A percentile compares a stretch with the other conserved stretches of the same genome.
Conservation (phyloP, 1,140 invertebrate species). For the Cepaea nemoralis region DNA sequence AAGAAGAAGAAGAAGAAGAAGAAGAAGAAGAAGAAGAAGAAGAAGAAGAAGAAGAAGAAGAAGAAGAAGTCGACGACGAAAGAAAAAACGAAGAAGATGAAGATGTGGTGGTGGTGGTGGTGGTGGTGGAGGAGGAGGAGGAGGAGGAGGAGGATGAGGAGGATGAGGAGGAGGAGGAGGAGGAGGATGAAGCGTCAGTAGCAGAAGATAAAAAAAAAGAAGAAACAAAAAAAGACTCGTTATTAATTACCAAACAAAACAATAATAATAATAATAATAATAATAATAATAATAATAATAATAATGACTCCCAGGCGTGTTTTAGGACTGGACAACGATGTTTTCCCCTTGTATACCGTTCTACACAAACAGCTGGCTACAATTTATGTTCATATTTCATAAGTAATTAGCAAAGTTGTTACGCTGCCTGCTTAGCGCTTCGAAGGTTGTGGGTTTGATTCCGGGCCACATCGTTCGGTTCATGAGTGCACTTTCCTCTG, state of each 20-base stretch:
- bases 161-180: background rate
- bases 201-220: background rate
- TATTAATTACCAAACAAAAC: background rate
- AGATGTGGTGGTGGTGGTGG: background rate
- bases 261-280: conserved; percentile 4
- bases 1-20: background rate
- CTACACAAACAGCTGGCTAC: too few species aligned
- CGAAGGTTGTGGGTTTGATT: too few species aligned
- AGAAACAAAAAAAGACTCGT: background rate
- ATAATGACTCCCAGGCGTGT: too few species aligned
- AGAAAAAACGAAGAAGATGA: conserved; percentile 11
- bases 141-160: background rate
- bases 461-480: too few species aligned
- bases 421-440: too few species aligned
- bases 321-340: too few species aligned
- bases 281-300: background rate
- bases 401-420: too few species aligned
- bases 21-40: background rate
- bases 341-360: too few species aligned
- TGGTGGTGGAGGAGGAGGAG: conserved; percentile 4
- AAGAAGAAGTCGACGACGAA: background rate
- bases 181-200: background rate
- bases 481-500: too few species aligned
- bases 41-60: background rate
- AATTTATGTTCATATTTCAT: too few species aligned